These are phyloP conservation scores for Strigamia transsilvanica DNA, from an alignment of 2,888 invertebrate species.

Conservation along the genomic window DNA sequence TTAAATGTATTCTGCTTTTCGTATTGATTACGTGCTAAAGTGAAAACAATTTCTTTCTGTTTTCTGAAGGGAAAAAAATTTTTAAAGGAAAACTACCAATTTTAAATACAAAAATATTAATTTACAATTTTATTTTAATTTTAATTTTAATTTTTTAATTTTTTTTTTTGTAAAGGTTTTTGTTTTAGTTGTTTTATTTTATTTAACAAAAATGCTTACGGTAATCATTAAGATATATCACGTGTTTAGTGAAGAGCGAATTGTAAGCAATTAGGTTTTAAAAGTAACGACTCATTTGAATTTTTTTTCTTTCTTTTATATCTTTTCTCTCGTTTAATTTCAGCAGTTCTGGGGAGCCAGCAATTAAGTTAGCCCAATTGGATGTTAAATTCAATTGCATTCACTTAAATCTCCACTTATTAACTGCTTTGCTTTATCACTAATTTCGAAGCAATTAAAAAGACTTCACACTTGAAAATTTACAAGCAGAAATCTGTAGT, in stretches of 20 bases:
- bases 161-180: background rate
- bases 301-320: conserved; percentile 26
- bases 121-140: background rate
- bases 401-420: conserved; percentile 41
- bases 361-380: conserved; percentile 44
- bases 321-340: conserved; percentile 32
- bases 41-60: conserved; percentile 25
- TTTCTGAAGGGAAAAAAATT: background rate
- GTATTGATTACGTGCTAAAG: conserved; percentile 39
- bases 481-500: background rate
- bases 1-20: conserved; percentile 36
- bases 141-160: background rate
- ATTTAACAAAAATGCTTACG: background rate
- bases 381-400: conserved; percentile 44
- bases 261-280: conserved; percentile 44
- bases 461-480: conserved; percentile 24
- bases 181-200: background rate
- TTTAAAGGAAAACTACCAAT: background rate
- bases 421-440: conserved; percentile 40
- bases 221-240: conserved; percentile 19
- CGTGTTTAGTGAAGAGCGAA: conserved; percentile 18
- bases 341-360: conserved; percentile 44
- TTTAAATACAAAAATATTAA: background rate
- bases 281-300: conserved; percentile 44
- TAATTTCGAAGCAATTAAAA: conserved; percentile 39